Evolutionary conservation across 2,797 vertebrate species (phyloP).

Genomic region (Oreortyx pictus): DNA sequence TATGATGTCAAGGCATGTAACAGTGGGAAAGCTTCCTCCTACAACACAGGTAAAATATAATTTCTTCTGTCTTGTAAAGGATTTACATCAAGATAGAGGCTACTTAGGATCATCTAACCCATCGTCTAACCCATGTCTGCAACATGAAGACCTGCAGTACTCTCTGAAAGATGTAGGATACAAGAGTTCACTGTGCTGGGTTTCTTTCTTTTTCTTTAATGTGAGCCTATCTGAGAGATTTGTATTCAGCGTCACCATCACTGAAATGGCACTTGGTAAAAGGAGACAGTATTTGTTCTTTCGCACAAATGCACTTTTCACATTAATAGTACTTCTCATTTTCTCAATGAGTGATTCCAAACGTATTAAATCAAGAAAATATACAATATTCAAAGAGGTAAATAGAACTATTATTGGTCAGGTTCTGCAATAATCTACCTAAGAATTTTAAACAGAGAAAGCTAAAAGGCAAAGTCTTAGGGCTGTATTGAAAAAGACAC

Average conservation of each 20-base stretch:
- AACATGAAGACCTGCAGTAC: background rate
- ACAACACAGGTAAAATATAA: background rate
- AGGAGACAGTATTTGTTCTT: background rate
- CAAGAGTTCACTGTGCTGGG: background rate
- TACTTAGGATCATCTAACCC: background rate
- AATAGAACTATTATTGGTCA: background rate
- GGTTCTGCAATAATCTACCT: background rate
- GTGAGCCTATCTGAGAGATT: background rate
- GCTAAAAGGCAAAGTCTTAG: background rate
- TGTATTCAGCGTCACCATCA: background rate
- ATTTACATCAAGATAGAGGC: rapidly evolving
- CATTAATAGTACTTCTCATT: background rate
- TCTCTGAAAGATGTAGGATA: background rate
- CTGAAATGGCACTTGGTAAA: background rate
- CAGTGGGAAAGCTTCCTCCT: background rate
- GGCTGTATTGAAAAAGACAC: background rate
- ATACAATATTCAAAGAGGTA: background rate
- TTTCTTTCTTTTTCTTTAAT: background rate
- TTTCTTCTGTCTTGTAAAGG: background rate
- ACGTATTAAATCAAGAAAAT: background rate
- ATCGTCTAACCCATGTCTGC: background rate
- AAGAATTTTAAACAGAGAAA: background rate
- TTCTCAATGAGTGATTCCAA: background rate
- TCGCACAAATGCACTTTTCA: background rate
- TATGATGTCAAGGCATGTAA: background rate